Evolutionary conservation across 2,113 vertebrate genomes (phyloP).

Genomic region (Mungos mungo): DNA sequence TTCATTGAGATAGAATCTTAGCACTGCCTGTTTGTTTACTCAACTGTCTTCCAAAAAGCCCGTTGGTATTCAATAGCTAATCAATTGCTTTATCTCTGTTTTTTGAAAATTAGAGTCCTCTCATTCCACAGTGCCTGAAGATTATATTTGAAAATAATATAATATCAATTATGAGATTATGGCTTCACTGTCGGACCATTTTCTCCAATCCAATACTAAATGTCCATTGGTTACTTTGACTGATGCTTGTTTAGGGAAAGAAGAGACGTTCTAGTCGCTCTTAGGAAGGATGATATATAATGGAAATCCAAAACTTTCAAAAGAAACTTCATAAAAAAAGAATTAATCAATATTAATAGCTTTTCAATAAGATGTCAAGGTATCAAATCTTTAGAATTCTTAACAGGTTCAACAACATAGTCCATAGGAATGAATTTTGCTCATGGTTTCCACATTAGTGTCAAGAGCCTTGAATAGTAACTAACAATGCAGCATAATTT

Average conservation of each 20-base stretch:
- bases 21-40: neutral
- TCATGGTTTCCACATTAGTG: neutral
- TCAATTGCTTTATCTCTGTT: neutral
- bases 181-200: neutral
- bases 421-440: neutral
- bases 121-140: neutral
- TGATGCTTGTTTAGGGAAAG: neutral
- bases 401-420: neutral
- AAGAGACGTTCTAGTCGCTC: neutral
- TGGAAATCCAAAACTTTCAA: neutral
- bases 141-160: neutral
- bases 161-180: neutral
- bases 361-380: neutral
- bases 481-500: neutral
- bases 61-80: neutral
- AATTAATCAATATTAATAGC: neutral
- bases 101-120: slow-evolving; percentile 4
- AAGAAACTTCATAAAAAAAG: neutral
- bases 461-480: neutral
- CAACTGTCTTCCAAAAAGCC: neutral
- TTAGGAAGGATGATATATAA: neutral
- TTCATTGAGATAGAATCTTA: neutral
- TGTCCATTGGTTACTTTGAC: neutral
- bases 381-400: neutral
- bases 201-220: neutral